phyloP scores from a whole-genome alignment of 2,797 vertebrate species.

The Siniperca scherzeri region DNA sequence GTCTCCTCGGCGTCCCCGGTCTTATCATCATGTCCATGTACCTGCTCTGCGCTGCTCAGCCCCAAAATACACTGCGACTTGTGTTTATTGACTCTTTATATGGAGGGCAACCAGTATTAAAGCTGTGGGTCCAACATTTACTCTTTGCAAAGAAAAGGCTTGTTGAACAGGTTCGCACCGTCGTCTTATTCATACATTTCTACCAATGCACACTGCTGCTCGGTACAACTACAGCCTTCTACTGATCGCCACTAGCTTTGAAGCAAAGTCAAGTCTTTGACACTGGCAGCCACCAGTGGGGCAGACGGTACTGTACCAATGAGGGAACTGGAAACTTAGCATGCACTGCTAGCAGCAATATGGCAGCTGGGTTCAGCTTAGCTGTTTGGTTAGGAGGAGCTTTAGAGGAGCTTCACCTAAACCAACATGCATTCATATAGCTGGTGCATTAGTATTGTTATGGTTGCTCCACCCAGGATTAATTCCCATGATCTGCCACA shows the following conservation, averaged over 20 bases:
- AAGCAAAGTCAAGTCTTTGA: conserved; percentile 61
- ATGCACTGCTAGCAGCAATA: conserved; percentile 45
- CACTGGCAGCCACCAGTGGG: conserved; percentile 42
- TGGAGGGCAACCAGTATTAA: conserved; percentile 40
- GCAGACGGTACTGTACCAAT: conserved; percentile 18
- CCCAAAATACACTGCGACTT: conserved; percentile 33
- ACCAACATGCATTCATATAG: neutral
- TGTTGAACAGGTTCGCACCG: conserved; percentile 43
- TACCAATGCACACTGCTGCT: conserved; percentile 42
- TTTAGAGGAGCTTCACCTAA: conserved; percentile 3
- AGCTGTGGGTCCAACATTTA: conserved; percentile 30
- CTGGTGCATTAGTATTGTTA: neutral
- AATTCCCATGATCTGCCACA: neutral
- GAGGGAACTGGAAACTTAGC: conserved; percentile 35
- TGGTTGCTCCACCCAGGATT: conserved; percentile 21
- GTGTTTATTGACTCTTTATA: conserved; percentile 51
- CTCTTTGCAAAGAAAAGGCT: conserved; percentile 40
- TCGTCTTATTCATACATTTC: conserved; percentile 53
- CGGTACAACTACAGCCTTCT: conserved; percentile 25
- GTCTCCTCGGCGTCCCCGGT: conserved; percentile 56
- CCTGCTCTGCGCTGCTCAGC: conserved; percentile 54
- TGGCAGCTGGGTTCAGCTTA: conserved; percentile 49
- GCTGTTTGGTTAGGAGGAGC: conserved; percentile 19
- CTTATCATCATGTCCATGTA: conserved; percentile 60
- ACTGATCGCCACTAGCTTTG: conserved; percentile 57